Percentiles rank a stretch among this genome's conserved stretches.
Evolutionary conservation across 2,113 vertebrate genomes (phyloP).

Genomic region (Oceanites oceanicus): DNA sequence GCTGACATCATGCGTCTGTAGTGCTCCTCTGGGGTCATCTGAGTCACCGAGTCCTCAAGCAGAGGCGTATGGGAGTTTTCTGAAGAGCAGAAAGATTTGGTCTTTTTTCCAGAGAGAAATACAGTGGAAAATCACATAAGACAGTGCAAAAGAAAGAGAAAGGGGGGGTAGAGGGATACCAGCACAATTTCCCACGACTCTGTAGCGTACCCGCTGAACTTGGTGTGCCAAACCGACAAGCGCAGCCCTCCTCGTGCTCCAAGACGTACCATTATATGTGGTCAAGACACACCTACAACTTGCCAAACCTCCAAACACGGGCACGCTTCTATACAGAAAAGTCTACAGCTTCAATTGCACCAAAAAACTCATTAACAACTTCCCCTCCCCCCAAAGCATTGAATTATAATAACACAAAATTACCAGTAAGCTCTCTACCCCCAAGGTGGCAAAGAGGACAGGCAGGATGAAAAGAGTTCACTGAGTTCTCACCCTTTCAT

Average conservation of each 20-base stretch:
- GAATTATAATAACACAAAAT: not conserved
- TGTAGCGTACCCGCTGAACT: fast-evolving
- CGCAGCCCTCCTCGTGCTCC: not conserved
- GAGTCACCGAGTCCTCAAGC: constrained; percentile 82
- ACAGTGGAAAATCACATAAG: not conserved
- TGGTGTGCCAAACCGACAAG: not conserved
- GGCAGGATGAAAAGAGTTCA: not conserved
- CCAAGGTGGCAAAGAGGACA: not conserved
- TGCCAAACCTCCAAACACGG: not conserved
- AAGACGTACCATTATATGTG: fast-evolving
- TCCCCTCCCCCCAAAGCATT: not conserved
- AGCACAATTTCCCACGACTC: not conserved
- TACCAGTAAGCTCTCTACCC: not conserved
- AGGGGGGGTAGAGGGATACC: not conserved
- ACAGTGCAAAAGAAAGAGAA: not conserved
- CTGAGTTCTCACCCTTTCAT: not conserved
- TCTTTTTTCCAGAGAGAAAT: not conserved
- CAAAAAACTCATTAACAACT: not conserved
- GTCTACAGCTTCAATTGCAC: not conserved
- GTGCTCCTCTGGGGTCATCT: constrained; percentile 96
- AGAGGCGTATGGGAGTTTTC: constrained; percentile 85
- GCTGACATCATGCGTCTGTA: constrained; percentile 93
- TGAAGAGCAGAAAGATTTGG: constrained; percentile 43
- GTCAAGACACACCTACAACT: no score
- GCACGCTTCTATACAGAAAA: not conserved